phyloP scores from a whole-genome alignment of 2,113 vertebrate genomes.

The Balaenoptera acutorostrata region DNA sequence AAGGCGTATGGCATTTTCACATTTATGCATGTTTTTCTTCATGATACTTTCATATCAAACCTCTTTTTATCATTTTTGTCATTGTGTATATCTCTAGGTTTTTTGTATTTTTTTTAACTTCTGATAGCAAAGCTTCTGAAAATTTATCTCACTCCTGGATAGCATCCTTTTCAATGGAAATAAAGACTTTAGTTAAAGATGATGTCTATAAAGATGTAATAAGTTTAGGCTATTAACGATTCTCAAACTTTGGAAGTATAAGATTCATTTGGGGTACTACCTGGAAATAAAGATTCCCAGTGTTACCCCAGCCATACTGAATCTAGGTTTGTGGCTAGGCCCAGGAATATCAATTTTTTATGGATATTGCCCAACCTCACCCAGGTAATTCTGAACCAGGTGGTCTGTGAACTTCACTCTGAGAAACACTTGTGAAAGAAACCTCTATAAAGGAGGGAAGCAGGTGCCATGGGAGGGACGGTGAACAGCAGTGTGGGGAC shows the following conservation, averaged over 20 bases:
- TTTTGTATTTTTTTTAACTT: not conserved
- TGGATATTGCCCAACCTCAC: not conserved
- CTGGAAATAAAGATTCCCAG: not conserved
- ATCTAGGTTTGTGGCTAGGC: not conserved
- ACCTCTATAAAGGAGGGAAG: not conserved
- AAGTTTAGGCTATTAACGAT: not conserved
- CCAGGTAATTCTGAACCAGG: not conserved
- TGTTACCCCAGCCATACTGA: not conserved
- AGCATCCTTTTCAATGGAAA: not conserved
- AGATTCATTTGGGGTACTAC: not conserved
- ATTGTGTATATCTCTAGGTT: not conserved
- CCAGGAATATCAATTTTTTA: not conserved
- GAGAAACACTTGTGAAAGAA: not conserved
- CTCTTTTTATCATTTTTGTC: not conserved
- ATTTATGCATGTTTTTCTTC: not conserved
- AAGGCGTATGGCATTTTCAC: not conserved
- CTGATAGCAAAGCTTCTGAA: not conserved
- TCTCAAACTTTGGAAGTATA: not conserved
- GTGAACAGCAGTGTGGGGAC: not conserved
- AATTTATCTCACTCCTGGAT: not conserved
- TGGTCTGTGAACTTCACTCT: not conserved
- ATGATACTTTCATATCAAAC: not conserved
- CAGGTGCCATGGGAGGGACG: fast-evolving
- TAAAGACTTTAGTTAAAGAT: not conserved
- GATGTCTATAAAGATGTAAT: not conserved